These are phyloP conservation scores for Steinernema feltiae DNA, from an alignment of 1,140 invertebrate species.

Conservation along the genomic window DNA sequence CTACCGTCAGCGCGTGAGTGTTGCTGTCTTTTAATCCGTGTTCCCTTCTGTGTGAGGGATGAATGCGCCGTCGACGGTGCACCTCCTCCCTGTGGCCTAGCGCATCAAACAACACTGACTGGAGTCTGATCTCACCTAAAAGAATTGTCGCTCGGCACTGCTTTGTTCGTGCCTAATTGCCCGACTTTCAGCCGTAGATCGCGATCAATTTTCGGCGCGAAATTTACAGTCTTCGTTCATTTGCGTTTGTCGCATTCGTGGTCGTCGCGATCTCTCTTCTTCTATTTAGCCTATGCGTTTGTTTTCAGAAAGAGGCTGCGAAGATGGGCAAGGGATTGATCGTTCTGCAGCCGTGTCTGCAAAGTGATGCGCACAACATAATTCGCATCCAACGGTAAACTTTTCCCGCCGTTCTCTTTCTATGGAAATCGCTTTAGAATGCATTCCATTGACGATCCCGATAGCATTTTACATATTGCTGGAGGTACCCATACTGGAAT, in stretches of 20 bases:
- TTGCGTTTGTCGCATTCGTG: background rate
- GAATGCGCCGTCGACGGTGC: background rate
- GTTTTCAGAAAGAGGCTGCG: background rate
- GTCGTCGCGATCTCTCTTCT: background rate
- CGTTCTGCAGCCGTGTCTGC: background rate
- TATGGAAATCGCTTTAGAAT: conserved; percentile 35
- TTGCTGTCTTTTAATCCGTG: conserved; percentile 7
- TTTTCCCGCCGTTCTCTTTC: background rate
- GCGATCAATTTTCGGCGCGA: conserved; percentile 11
- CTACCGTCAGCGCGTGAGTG: background rate
- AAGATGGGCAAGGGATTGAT: background rate
- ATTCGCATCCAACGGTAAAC: conserved; percentile 30
- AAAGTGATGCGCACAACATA: conserved; percentile 25
- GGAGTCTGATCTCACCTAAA: background rate
- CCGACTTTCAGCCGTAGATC: background rate
- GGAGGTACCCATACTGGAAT: conserved; percentile 88
- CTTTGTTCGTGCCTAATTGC: background rate
- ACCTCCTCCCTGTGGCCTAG: background rate
- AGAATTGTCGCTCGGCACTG: background rate
- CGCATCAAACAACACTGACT: background rate
- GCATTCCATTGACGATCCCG: conserved; percentile 19
- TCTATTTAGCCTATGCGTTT: background rate
- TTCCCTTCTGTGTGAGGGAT: background rate
- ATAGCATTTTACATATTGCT: conserved; percentile 76
- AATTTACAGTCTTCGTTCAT: background rate